These are phyloP conservation scores for Papilio aristodemus DNA, from an alignment of 1,140 invertebrate genomes.

Conservation along the genomic window DNA sequence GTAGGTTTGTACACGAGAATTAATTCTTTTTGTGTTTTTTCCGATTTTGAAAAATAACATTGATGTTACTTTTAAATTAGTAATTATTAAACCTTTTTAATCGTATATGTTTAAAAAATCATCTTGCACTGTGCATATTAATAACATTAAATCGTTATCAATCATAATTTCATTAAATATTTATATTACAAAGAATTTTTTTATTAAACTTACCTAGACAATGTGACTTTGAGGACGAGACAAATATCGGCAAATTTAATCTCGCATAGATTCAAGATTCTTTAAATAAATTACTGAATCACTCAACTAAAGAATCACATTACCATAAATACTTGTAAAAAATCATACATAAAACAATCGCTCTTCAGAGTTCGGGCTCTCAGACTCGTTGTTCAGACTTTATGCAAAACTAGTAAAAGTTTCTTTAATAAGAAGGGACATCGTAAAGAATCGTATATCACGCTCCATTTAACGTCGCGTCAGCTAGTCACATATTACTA, in stretches of 20 bases:
- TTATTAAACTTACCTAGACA: background rate
- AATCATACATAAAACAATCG: conserved; percentile 1
- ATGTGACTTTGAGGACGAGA: conserved; percentile 1
- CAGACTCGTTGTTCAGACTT: conserved; percentile 7
- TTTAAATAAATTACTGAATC: conserved; percentile 16
- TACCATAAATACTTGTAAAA: conserved; percentile 22
- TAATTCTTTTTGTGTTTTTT: no score
- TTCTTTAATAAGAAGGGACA: conserved; percentile 29
- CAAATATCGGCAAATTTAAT: conserved; percentile 4
- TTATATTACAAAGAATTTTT: background rate
- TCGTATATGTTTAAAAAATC: no score
- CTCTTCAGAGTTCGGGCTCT: conserved; percentile 3
- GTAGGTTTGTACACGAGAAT: no score
- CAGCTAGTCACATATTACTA: conserved; percentile 25
- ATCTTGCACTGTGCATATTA: no score
- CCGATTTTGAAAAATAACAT: no score
- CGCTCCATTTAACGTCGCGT: conserved; percentile 33
- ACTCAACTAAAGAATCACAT: conserved; percentile 13
- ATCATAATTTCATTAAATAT: background rate
- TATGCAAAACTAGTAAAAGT: conserved; percentile 26
- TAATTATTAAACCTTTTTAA: no score
- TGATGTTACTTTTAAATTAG: no score
- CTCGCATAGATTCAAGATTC: background rate
- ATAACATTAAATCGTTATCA: no score
- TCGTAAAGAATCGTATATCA: conserved; percentile 29